Conservation (phyloP, 1,140 invertebrate genomes). For the Reticulitermes speratus region DNA sequence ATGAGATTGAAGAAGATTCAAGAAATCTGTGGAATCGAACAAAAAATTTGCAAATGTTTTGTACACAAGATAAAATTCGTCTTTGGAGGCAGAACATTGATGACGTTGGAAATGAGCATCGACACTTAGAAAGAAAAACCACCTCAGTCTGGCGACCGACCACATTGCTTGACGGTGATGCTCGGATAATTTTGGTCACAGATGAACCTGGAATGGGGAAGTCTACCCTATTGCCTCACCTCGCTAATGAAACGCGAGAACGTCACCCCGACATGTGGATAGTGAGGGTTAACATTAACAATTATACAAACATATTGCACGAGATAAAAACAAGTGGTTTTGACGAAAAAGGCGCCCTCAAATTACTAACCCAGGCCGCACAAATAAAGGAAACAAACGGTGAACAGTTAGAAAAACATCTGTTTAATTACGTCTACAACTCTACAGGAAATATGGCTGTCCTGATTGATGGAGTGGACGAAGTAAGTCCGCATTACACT, state of each 20-base stretch:
- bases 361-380: background rate
- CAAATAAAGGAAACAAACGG: background rate
- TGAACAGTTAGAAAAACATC: background rate
- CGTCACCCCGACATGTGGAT: slow-evolving; percentile 21
- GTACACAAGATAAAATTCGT: too few species aligned
- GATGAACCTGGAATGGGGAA: slow-evolving; percentile 32
- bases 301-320: slow-evolving; percentile 26
- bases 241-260: slow-evolving; percentile 11
- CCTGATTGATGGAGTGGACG: slow-evolving; percentile 34
- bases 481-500: background rate
- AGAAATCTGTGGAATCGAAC: too few species aligned
- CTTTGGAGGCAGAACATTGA: too few species aligned
- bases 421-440: background rate
- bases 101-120: too few species aligned
- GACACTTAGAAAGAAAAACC: background rate
- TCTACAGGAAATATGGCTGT: slow-evolving; percentile 21
- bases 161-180: background rate
- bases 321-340: background rate
- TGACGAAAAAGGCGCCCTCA: background rate
- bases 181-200: slow-evolving; percentile 15
- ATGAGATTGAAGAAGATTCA: too few species aligned
- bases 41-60: too few species aligned
- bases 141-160: background rate
- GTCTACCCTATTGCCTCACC: slow-evolving; percentile 3
- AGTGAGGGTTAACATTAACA: slow-evolving; percentile 25